Conservation (phyloP, 30 jellyfish, hydroid and myxozoan species). For the Hydra vulgaris region DNA sequence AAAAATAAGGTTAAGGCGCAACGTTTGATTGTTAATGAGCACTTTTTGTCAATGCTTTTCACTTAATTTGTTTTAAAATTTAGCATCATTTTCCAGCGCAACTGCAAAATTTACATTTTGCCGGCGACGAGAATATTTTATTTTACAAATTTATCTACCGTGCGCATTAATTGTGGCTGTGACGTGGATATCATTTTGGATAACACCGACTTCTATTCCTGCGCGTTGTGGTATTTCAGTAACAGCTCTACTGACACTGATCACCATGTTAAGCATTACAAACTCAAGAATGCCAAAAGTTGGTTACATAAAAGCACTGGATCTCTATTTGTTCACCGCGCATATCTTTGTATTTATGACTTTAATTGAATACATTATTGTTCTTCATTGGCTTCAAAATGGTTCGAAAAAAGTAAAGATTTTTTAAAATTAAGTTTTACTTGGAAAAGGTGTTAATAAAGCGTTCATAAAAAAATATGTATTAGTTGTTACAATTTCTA, state of each 20-base stretch:
- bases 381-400: too few relatives aligned
- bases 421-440: too few relatives aligned
- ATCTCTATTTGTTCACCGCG: slow-evolving; percentile 56
- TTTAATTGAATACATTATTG: slow-evolving; percentile 66
- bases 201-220: slow-evolving; percentile 84
- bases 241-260: slow-evolving; percentile 73
- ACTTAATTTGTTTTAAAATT: background rate
- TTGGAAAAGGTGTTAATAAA: too few relatives aligned
- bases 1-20: too few relatives aligned
- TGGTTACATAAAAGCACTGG: slow-evolving; percentile 80
- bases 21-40: too few relatives aligned
- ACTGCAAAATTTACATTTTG: slow-evolving; percentile 64
- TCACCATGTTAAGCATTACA: slow-evolving; percentile 92
- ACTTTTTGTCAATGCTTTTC: background rate
- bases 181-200: slow-evolving; percentile 90
- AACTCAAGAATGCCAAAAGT: slow-evolving; percentile 90
- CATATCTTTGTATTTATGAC: slow-evolving; percentile 62
- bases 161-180: slow-evolving; percentile 81
- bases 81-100: slow-evolving; percentile 70
- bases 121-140: slow-evolving; percentile 54
- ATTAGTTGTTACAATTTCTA: too few relatives aligned
- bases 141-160: slow-evolving; percentile 70
- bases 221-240: slow-evolving; percentile 84
- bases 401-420: too few relatives aligned
- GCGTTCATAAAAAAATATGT: too few relatives aligned